Base-by-base conservation (phyloP, 2,113 vertebrate species). In the Gadus chalcogrammus region DNA sequence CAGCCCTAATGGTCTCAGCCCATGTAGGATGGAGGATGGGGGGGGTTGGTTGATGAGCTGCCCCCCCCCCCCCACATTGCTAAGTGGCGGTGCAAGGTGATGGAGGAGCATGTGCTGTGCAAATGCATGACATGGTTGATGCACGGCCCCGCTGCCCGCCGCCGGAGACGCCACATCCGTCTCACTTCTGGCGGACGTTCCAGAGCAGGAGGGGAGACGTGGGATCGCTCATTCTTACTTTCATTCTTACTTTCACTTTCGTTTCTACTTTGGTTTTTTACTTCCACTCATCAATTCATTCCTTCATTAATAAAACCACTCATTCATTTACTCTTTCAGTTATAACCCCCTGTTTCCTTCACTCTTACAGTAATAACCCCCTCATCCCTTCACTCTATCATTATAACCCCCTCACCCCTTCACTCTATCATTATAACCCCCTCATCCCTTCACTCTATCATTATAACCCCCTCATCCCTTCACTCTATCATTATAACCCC, bases 51-150 rank as follows among this genome's bases (percentile, higher is more conserved):
- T 9, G 42, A 48, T 48, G 42, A 12, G 42, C 8, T 9, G 9
- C 9, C 8, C 7, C n/a, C 56, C 11, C 38, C 9, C 7, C 38
- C 42, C n/a, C 5, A 63, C 68, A 18, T 0, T 80, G 78, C 78
- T 84, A 84, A 90, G 86, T 83, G 81, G 79, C 81, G 65, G 2
- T 38, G 42, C 42, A 48, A 81, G 64, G 84, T 87, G 87, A 89
- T 84, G 84, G 83, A 88, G 75, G 75, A 79, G 42, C 42, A 48
- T 13, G 62, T 55, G 76, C 52, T 70, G 77, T 80, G 81, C 79
- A 83, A 84, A 86, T 84, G 81, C 79, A 77, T 78, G 86, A 82
- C 81, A 79, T 79, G 76, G 75, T 85, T 84, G 82, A 87, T 84
- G 83, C 77, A 11, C 72, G 72, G 70, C 76, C 76, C 59, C 80